Evolutionary conservation across 2,113 vertebrate species (phyloP).

Genomic region (Hippotragus niger): DNA sequence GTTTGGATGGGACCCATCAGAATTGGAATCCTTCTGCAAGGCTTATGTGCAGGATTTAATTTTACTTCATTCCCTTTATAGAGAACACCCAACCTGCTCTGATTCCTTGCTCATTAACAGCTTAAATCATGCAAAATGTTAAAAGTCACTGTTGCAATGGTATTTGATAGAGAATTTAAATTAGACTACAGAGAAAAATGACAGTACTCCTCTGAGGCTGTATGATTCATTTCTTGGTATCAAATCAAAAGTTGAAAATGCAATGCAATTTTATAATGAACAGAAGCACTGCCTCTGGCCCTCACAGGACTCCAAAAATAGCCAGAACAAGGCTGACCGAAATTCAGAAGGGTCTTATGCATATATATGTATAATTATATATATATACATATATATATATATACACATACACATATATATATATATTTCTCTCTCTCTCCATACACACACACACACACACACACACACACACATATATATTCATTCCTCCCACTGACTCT

Average conservation of each 20-base stretch:
- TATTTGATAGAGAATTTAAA: slow-evolving; percentile 68
- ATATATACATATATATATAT: not conserved
- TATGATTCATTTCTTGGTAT: slow-evolving; percentile 58
- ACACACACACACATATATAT: accelerated
- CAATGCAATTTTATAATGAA: slow-evolving; percentile 54
- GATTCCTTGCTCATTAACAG: slow-evolving; percentile 53
- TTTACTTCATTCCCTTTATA: slow-evolving; percentile 29
- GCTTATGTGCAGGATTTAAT: not conserved
- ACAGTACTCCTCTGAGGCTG: slow-evolving; percentile 2
- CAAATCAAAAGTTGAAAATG: slow-evolving; percentile 41
- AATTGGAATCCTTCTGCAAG: not conserved
- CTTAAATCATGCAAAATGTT: slow-evolving; percentile 61
- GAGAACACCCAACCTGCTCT: not conserved
- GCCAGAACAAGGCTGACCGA: slow-evolving; percentile 9
- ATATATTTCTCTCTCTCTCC: not conserved
- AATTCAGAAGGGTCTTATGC: not conserved
- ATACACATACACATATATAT: no score
- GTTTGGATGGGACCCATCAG: not conserved
- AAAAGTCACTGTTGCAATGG: slow-evolving; percentile 44
- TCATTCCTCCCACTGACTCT: not conserved
- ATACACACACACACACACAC: not conserved
- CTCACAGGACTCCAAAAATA: slow-evolving; percentile 7
- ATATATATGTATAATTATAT: not conserved
- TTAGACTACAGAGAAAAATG: slow-evolving; percentile 60
- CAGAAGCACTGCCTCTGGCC: not conserved